Conservation (phyloP, 1,140 invertebrate species). For the Arctopsyche grandis region DNA sequence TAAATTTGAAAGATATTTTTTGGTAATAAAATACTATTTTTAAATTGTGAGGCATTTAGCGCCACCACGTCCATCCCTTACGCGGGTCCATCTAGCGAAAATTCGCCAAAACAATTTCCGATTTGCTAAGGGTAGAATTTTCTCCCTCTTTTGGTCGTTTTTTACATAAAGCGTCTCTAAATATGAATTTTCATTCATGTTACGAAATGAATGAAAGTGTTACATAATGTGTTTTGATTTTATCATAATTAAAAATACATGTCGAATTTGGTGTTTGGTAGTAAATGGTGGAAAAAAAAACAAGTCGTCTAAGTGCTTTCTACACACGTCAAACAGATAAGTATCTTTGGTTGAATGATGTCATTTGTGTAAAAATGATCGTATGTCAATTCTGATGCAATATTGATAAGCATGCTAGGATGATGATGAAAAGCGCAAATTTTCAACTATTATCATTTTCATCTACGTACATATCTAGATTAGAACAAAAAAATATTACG, state of each 20-base stretch:
- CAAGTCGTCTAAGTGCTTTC: not conserved
- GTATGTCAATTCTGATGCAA: constrained; percentile 2
- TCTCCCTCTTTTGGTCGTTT: not conserved
- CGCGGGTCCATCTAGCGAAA: constrained; percentile 44
- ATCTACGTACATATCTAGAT: no score
- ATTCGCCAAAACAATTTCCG: constrained; percentile 23
- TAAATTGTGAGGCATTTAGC: not conserved
- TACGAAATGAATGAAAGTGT: no score
- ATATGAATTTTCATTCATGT: no score
- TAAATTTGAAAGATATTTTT: no score
- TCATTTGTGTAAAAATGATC: not conserved
- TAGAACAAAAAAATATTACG: no score
- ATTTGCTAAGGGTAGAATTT: not conserved
- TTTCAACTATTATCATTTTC: no score
- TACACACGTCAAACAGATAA: not conserved
- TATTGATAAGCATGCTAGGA: not conserved
- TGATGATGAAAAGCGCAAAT: no score
- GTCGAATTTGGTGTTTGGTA: not conserved
- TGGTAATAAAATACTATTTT: no score
- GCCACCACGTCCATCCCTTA: constrained; percentile 32
- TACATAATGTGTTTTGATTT: not conserved
- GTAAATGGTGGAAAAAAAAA: not conserved
- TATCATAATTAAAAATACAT: not conserved
- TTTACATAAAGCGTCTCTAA: no score
- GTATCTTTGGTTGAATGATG: constrained; percentile 5